These are phyloP conservation scores for Rhinogobius similis DNA, from an alignment of 2,113 vertebrate species.

Conservation along the genomic window DNA sequence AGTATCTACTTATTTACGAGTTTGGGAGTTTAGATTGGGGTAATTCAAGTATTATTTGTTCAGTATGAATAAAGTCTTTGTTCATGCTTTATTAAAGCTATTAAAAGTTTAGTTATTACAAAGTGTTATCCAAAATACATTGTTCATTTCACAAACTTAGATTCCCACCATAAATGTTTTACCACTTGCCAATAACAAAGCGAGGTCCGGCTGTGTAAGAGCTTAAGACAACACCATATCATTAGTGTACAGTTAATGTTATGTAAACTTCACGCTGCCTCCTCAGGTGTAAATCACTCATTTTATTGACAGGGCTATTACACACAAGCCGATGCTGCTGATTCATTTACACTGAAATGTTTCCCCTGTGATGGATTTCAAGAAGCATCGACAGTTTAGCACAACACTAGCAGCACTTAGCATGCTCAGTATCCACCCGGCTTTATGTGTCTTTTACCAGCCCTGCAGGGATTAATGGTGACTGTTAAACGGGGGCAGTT, in stretches of 20 bases:
- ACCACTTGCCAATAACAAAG: conserved; percentile 13
- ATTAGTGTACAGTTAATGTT: conserved; percentile 3
- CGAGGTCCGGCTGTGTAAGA: conserved; percentile 39
- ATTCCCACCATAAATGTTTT: conserved; percentile 45
- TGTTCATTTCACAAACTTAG: conserved; percentile 16
- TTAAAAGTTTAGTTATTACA: too few relatives aligned
- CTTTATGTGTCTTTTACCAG: conserved; percentile 18
- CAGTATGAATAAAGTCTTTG: too few relatives aligned
- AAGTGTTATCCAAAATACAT: not conserved
- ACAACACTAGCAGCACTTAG: conserved; percentile 17
- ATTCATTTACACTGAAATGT: conserved; percentile 50
- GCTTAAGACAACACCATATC: conserved; percentile 6
- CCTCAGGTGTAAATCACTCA: conserved; percentile 11
- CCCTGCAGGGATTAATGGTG: conserved; percentile 18
- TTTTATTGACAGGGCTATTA: conserved; percentile 49
- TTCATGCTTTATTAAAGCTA: too few relatives aligned
- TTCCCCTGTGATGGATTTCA: conserved; percentile 32
- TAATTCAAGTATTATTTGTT: too few relatives aligned
- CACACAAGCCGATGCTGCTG: conserved; percentile 16
- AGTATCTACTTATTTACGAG: too few relatives aligned
- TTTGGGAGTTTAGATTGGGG: too few relatives aligned
- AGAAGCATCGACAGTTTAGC: conserved; percentile 31
- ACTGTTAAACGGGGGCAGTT: conserved; percentile 8
- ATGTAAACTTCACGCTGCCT: conserved; percentile 21
- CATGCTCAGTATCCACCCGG: conserved; percentile 5